phyloP scores from a whole-genome alignment of 2,888 invertebrate genomes.

The Meghimatium bilineatum region DNA sequence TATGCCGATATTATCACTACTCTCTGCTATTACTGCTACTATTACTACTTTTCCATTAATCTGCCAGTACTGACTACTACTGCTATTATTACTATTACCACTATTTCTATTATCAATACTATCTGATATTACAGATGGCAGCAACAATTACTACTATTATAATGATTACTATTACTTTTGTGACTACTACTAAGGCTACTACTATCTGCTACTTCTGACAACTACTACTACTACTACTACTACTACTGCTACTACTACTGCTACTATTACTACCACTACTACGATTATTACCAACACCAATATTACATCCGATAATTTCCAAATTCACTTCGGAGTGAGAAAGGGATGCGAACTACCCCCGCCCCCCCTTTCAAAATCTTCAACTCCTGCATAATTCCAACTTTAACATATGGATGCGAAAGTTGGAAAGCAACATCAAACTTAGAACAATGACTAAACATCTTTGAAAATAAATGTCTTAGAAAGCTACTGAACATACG shows the following conservation, averaged over 20 bases:
- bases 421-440: too few species aligned
- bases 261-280: not conserved
- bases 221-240: not conserved
- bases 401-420: too few species aligned
- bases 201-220: not conserved
- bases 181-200: not conserved
- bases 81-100: not conserved
- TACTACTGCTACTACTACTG: not conserved
- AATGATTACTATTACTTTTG: too few species aligned
- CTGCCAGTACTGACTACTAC: not conserved
- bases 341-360: too few species aligned
- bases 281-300: not conserved
- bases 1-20: too few species aligned
- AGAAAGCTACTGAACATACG: too few species aligned
- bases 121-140: not conserved
- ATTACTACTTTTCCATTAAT: not conserved
- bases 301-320: not conserved
- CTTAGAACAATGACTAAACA: too few species aligned
- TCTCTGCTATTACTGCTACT: not conserved
- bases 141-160: not conserved
- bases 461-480: too few species aligned
- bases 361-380: too few species aligned
- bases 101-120: not conserved
- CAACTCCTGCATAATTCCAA: too few species aligned
- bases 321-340: too few species aligned